Base-by-base conservation (phyloP, 2,888 invertebrate genomes). In the Hypsopygia costalis region DNA sequence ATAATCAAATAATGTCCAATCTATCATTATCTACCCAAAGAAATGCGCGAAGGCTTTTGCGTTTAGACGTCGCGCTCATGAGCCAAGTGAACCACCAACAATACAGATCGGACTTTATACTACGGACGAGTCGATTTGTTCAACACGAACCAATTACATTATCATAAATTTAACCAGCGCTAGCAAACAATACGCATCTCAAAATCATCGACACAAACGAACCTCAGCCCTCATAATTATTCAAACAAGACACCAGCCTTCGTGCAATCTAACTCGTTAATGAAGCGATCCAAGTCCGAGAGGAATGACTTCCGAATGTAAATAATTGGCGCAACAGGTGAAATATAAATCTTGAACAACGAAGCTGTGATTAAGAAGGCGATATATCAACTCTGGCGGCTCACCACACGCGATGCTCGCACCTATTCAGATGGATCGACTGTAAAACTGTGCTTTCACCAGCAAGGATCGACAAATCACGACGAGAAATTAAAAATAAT, bases 261-360 rank as follows among this genome's bases (percentile, higher is more conserved):
- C 41, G 40, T 47, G 46, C 52, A 51, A 53, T 54, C 52, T 51
- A 56, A 51, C 46, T 51, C 50, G 46, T 60, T 64, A 62, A 60
- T 55, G 55, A 56, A 60, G 55, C 55, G 47, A 55, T 49, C 48
- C 44, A 42, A 43, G 50, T 55, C 51, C 51, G 49, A 62, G 65
- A 78, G 62, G 60, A 74, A 81, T 72, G 63, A 76, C 75, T 79
- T 77, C 75, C 69, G 72, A 79, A 77, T 74, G 79, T 81, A 78
- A 83, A 80, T 82, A 82, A 81, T 81, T 82, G 78, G 77, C 78
- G 70, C 79, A 83, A 85, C 82, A 81, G 80, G 81, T 85, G 81
- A 69, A 66, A 58, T 69, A 85, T 82, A 82, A 82, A 82, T 83
- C 81, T 79, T 63, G 54, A 56, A 76, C 71, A 68, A 79, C 74